Evolutionary conservation across 1,140 invertebrate genomes (phyloP).

Genomic region (Pogonognathellus flavescens): DNA sequence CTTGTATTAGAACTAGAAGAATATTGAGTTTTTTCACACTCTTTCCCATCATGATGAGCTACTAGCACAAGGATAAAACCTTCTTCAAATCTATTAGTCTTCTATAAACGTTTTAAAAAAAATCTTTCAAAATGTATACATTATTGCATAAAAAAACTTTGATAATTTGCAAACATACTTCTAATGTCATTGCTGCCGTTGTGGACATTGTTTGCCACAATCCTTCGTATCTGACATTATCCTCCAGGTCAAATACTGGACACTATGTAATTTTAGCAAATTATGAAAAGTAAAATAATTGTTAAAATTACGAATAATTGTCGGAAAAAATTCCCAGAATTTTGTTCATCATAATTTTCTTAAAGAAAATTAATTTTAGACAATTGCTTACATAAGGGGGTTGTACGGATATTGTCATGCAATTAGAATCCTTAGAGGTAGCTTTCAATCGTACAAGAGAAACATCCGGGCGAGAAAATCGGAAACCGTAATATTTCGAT

Average conservation of each 20-base stretch:
- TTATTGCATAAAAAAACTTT: neutral
- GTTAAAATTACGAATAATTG: neutral
- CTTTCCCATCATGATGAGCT: constrained; percentile 46
- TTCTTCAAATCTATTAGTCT: constrained; percentile 11
- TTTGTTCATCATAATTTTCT: too few relatives aligned
- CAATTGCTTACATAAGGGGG: neutral
- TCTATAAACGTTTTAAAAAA: constrained; percentile 13
- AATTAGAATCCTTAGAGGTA: constrained; percentile 30
- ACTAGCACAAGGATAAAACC: constrained; percentile 61
- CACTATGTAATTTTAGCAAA: constrained; percentile 57
- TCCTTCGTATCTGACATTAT: constrained; percentile 58
- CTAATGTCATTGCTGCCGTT: constrained; percentile 58
- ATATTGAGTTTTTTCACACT: constrained; percentile 36
- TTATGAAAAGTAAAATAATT: neutral
- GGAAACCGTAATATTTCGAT: constrained; percentile 49
- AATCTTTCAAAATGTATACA: neutral
- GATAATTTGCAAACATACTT: constrained; percentile 47
- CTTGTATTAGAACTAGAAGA: neutral
- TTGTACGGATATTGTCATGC: constrained; percentile 57
- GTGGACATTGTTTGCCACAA: constrained; percentile 65
- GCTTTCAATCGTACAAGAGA: constrained; percentile 49
- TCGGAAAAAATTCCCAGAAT: too few relatives aligned
- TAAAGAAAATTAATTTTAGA: too few relatives aligned
- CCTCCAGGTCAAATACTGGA: constrained; percentile 61
- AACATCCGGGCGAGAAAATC: constrained; percentile 51